Conservation (phyloP, 2,797 vertebrate species). For the Gymnothorax javanicus region DNA sequence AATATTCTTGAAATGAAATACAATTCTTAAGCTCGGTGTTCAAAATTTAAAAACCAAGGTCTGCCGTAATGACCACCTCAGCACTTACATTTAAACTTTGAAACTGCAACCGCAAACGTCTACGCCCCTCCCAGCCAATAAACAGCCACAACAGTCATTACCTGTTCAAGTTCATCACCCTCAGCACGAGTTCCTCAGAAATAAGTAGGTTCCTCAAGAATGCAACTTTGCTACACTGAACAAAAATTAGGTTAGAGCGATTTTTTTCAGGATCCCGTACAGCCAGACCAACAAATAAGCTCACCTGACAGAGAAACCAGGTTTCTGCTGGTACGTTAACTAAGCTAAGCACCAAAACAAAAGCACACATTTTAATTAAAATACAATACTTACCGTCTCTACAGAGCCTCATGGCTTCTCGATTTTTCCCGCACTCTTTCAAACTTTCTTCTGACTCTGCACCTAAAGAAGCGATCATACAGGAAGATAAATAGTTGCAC, state of each 20-base stretch:
- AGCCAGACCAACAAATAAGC: conserved; percentile 33
- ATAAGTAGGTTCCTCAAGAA: background rate
- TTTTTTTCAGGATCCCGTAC: background rate
- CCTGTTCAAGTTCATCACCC: conserved; percentile 5
- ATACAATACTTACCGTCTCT: conserved; percentile 90
- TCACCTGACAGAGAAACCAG: conserved; percentile 44
- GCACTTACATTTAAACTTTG: conserved; percentile 10
- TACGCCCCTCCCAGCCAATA: conserved; percentile 10
- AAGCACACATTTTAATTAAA: conserved; percentile 64
- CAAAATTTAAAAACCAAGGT: background rate
- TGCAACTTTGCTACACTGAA: background rate
- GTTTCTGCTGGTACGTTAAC: conserved; percentile 46
- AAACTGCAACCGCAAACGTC: conserved; percentile 8
- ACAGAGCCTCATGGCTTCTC: conserved; percentile 97
- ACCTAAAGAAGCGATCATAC: conserved; percentile 75
- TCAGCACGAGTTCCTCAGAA: background rate
- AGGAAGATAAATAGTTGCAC: conserved; percentile 76
- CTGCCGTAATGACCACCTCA: background rate
- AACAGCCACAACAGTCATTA: conserved; percentile 17
- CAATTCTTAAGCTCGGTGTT: background rate
- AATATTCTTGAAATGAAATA: background rate
- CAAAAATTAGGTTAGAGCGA: background rate
- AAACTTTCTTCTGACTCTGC: conserved; percentile 95
- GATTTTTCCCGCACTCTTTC: conserved; percentile 95
- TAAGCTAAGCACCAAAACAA: conserved; percentile 61